A percentile compares a stretch with the other conserved stretches of the same genome.
phyloP scores from a whole-genome alignment of 30 jellyfish, hydroid and myxozoan genomes.

The Chrysaora quinquecirrha region DNA sequence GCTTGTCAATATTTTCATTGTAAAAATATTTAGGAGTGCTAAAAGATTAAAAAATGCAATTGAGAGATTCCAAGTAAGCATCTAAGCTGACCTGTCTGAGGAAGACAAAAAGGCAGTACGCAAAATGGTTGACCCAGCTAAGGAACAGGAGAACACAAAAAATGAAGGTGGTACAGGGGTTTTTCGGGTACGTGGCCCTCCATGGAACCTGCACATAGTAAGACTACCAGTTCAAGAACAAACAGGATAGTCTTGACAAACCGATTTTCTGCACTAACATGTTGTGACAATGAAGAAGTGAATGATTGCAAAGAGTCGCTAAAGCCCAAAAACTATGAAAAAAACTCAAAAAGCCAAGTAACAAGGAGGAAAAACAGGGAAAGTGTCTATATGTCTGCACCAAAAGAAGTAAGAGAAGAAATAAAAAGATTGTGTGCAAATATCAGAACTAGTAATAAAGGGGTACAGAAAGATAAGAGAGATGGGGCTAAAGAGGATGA shows the following conservation, averaged over 20 bases:
- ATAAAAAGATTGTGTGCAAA: background rate
- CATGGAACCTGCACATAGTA: slow-evolving; percentile 1
- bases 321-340: background rate
- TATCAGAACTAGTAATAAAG: background rate
- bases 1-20: too few relatives aligned
- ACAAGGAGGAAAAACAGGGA: background rate
- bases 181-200: slow-evolving; percentile 1
- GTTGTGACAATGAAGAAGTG: background rate
- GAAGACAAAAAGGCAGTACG: background rate
- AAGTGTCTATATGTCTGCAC: background rate
- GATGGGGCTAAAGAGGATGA: background rate
- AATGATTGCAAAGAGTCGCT: background rate
- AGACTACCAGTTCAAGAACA: background rate
- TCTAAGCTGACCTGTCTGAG: background rate
- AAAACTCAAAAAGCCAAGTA: background rate
- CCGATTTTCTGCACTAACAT: background rate
- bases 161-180: background rate
- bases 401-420: background rate
- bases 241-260: background rate
- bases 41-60: background rate
- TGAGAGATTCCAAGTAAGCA: background rate
- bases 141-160: background rate
- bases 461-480: background rate
- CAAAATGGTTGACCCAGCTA: background rate
- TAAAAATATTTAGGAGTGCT: background rate